Evolutionary conservation across 2,888 invertebrate genomes (phyloP), one percentile per base, ranked within the genome.

Genomic region (Melanostoma mellinum): DNA sequence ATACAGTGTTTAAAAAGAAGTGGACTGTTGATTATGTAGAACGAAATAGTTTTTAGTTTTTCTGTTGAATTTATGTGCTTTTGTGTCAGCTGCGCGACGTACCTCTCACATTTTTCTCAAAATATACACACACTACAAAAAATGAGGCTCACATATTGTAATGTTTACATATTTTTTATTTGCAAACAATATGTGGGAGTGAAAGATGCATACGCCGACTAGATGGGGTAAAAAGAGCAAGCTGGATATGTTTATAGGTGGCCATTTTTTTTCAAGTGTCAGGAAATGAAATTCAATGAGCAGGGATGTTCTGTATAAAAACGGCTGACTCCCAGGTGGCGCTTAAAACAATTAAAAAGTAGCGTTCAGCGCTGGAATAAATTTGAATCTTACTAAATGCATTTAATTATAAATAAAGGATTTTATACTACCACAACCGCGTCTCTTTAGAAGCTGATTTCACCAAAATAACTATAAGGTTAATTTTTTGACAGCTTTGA

Each of bases 81-180:
- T 55, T 73, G 38, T 44, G 35, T 84, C 84, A 84, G 84, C 74
- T 84, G 79, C 78, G 78, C 78, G 74, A 84, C 60, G 74, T 73
- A 74, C 33, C 40, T 73, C 63, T 20, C 71, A 68, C 56, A 73
- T 72, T 72, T 38, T 4, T 35, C 38, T 44, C 6, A 60, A 60
- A 48, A 32, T 55, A n/a, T 42, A 79, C 79, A 30, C 67, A 79
- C 50, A 84, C 79, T 74, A 6, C 8, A 4, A 40, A n/a, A 53
- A 58, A 8, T 10, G 4, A 10, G 8, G 65, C 61, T 79, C 84
- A 79, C 63, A 5, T 63, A 82, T 77, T 56, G 40, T 44, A 69
- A 78, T 84, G 84, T 84, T 84, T 84, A 84, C 84, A 79, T 79
- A 60, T 82, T 79, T 84, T 84, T 84, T 84, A 84, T 84, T 84